These are phyloP conservation scores for Euproctis similis DNA, from an alignment of 2,888 invertebrate species.

Conservation along the genomic window DNA sequence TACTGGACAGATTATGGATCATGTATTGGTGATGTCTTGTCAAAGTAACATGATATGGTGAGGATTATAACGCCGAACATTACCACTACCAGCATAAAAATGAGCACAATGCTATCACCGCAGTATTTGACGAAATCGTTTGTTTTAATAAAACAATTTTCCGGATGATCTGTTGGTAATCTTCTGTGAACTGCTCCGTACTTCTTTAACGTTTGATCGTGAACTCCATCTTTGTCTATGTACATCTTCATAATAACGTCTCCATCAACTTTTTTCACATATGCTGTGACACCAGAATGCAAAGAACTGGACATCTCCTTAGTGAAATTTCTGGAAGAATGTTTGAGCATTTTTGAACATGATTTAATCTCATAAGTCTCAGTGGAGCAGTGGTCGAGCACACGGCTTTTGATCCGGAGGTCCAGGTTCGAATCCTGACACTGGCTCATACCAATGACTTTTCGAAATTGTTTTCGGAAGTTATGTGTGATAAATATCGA, in stretches of 20 bases:
- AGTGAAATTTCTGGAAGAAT: no score
- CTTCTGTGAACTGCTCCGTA: neutral
- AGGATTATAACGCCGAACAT: slow-evolving; percentile 17
- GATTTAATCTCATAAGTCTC: no score
- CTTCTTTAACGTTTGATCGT: neutral
- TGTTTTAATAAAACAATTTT: neutral
- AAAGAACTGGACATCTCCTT: no score
- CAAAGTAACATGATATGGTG: slow-evolving; percentile 15
- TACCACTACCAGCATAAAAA: slow-evolving; percentile 17
- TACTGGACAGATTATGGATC: no score
- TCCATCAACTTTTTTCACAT: neutral
- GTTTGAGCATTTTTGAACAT: no score
- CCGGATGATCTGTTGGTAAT: neutral
- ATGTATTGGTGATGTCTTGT: slow-evolving; percentile 11
- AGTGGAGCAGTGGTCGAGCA: no score
- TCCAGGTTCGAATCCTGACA: no score
- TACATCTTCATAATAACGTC: neutral
- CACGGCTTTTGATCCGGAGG: no score
- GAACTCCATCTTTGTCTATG: neutral
- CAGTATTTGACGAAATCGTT: slow-evolving; percentile 22
- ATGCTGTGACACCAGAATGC: neutral
- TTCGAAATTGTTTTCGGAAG: no score
- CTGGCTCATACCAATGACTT: no score
- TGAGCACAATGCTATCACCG: slow-evolving; percentile 12
- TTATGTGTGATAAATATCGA: no score